Base-by-base conservation (phyloP, 2,797 vertebrate species). In the Phylloscopus collybita region DNA sequence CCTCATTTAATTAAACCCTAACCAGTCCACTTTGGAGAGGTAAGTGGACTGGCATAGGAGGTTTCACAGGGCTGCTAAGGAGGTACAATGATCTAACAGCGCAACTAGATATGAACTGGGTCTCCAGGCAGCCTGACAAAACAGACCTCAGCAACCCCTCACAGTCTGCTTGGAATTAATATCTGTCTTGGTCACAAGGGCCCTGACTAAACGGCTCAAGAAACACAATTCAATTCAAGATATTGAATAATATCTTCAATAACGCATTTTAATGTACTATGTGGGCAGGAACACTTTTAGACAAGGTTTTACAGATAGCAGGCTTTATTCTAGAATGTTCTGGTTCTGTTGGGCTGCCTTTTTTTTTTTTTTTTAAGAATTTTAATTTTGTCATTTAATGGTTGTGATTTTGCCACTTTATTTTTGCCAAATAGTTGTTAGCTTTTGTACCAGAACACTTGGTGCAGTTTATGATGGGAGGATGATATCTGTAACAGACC, bases 231-330 rank as follows among this genome's bases (percentile, higher is more conserved):
- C n/a, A n/a, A n/a, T n/a, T n/a, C n/a, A n/a, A n/a, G n/a, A n/a
- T n/a, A n/a, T n/a, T n/a, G n/a, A 25, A 18, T 61, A 91, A 62
- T 78, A 72, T 69, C 64, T 64, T 86, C 86, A 85, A 42, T 74
- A 93, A 93, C 42, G 72, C 65, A 96, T 95, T 94, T 96, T 91
- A 92, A 94, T 87, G 71, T 47, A 69, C 50, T 93, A 12, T 34
- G 71, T 94, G 82, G 87, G 91, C 59, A 91, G 81, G 32, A 93
- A 83, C 34, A 42, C 32, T 93, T 93, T 85, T 86, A 89, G 61
- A 83, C 29, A 91, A 84, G 13, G 42, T 62, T 93, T 96, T 91
- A 75, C 30, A 90, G 59, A 83, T 22, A 80, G 26, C 32, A 49
- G 36, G 26, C 45, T 94, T 94, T 88, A 88, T 94, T 92, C 73